Evolutionary conservation across 2,113 vertebrate genomes (phyloP).

Genomic region (Noctilio leporinus): DNA sequence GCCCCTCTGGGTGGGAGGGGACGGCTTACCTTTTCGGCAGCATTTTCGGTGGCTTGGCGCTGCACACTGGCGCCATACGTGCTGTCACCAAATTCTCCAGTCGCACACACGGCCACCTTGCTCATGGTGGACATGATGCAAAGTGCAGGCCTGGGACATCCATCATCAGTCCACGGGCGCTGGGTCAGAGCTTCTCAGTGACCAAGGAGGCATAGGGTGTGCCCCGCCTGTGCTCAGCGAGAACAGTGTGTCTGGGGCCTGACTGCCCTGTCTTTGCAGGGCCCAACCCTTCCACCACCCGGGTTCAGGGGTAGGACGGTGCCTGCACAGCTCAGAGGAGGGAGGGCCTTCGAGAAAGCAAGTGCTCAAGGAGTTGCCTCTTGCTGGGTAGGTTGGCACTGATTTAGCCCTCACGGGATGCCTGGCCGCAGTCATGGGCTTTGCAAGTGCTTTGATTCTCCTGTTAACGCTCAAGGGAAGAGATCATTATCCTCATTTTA

Average conservation of each 20-base stretch:
- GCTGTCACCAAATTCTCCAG: too few relatives aligned
- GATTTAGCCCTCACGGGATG: background rate
- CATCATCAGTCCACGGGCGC: fast-evolving
- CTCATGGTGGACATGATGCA: fast-evolving
- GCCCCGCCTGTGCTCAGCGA: background rate
- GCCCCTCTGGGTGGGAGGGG: background rate
- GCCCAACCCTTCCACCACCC: too few relatives aligned
- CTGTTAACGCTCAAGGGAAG: background rate
- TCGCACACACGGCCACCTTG: background rate
- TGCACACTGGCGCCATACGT: background rate
- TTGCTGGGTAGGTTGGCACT: background rate
- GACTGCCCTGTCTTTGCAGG: background rate
- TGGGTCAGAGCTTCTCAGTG: background rate
- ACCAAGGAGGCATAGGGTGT: background rate
- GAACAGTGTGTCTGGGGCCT: too few relatives aligned
- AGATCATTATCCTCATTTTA: fast-evolving
- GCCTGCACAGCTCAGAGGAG: too few relatives aligned
- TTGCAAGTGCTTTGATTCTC: background rate
- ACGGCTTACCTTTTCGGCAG: background rate
- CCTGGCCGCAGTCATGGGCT: background rate
- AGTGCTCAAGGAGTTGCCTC: fast-evolving
- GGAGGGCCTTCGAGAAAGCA: background rate
- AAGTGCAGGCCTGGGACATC: background rate
- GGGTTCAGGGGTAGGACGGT: too few relatives aligned
- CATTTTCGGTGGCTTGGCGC: too few relatives aligned